A percentile compares a stretch with the other conserved stretches of the same genome.
phyloP scores from a whole-genome alignment of 2,113 vertebrate species.

The Heterotis niloticus region DNA sequence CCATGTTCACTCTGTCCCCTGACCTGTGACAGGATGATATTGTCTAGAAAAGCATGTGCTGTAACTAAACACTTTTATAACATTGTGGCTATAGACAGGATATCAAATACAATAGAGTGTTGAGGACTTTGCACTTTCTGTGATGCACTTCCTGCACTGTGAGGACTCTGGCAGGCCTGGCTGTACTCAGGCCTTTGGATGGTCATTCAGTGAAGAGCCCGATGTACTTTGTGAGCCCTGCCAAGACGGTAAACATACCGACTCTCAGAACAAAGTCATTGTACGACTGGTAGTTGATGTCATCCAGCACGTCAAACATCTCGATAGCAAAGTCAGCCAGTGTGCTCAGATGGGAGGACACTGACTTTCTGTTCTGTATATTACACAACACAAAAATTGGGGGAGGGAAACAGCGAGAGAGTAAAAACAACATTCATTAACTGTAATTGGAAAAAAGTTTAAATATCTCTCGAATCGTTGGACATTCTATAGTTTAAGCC shows the following conservation, averaged over 20 bases:
- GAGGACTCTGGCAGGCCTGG: background rate
- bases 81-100: constrained; percentile 55
- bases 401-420: too few species aligned
- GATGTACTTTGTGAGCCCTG: too few species aligned
- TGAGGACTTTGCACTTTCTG: constrained; percentile 41
- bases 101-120: constrained; percentile 59
- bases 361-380: constrained; percentile 80
- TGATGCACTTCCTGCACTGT: constrained; percentile 54
- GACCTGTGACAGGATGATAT: constrained; percentile 52
- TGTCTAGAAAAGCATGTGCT: constrained; percentile 30
- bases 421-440: background rate
- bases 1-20: background rate
- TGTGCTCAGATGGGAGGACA: constrained; percentile 85
- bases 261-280: constrained; percentile 97
- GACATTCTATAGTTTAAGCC: too few species aligned
- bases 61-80: constrained; percentile 49
- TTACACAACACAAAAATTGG: constrained; percentile 25
- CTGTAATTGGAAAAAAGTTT: background rate
- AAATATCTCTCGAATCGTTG: background rate
- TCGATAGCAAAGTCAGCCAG: constrained; percentile 93
- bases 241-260: constrained; percentile 68
- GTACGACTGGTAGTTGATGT: constrained; percentile 99
- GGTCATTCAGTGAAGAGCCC: too few species aligned
- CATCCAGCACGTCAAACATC: constrained; percentile 95
- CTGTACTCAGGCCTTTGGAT: too few species aligned